phyloP scores from a whole-genome alignment of 1,140 invertebrate genomes.

The Tigriopus japonicus region DNA sequence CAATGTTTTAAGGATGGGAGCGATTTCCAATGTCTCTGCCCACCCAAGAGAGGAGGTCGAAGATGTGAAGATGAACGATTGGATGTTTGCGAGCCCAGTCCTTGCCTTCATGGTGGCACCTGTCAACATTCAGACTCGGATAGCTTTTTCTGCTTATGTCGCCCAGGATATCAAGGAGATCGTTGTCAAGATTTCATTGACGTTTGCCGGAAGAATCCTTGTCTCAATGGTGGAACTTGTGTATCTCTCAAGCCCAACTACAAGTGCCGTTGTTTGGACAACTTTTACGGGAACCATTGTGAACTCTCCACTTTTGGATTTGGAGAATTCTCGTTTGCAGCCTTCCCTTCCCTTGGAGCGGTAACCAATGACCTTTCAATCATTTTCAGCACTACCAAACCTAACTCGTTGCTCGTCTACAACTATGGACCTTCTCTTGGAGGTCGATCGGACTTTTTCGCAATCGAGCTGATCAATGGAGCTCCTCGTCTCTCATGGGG shows the following conservation, averaged over 20 bases:
- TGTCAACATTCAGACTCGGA: conserved; percentile 66
- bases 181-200: conserved; percentile 60
- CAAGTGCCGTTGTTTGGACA: conserved; percentile 57
- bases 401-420: conserved; percentile 63
- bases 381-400: conserved; percentile 71
- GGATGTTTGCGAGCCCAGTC: conserved; percentile 58
- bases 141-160: conserved; percentile 70
- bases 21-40: conserved; percentile 62
- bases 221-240: conserved; percentile 61
- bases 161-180: conserved; percentile 67
- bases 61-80: conserved; percentile 62
- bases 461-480: conserved; percentile 63
- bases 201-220: conserved; percentile 73
- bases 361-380: conserved; percentile 77
- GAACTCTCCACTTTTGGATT: conserved; percentile 76
- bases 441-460: conserved; percentile 75
- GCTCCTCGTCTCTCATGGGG: conserved; percentile 71
- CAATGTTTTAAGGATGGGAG: conserved; percentile 54
- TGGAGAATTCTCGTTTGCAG: conserved; percentile 66
- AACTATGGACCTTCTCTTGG: conserved; percentile 69
- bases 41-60: conserved; percentile 50
- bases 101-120: conserved; percentile 70
- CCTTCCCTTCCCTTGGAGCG: conserved; percentile 58
- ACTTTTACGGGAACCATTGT: conserved; percentile 72
- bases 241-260: conserved; percentile 56